Conservation (phyloP, 35 echinoderm and acorn worm species). For the Apostichopus californicus region DNA sequence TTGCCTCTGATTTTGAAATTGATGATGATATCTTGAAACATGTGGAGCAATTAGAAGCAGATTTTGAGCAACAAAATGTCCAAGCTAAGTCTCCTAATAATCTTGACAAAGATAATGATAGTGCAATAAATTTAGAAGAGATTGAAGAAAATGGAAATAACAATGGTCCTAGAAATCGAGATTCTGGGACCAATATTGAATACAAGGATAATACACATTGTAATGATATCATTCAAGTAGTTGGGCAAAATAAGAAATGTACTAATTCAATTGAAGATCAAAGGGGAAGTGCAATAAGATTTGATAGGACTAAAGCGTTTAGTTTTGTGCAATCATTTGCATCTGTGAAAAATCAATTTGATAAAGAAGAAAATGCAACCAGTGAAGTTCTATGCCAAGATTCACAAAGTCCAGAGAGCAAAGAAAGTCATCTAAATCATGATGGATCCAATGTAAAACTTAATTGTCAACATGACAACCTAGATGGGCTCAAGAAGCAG, state of each 20-base stretch:
- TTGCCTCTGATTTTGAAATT: conserved; percentile 69
- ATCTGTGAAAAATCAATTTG: background rate
- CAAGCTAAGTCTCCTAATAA: background rate
- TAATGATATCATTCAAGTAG: background rate
- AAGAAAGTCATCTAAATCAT: background rate
- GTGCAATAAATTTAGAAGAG: background rate
- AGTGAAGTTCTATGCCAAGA: conserved; percentile 54
- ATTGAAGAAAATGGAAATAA: background rate
- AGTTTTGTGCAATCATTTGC: conserved; percentile 20
- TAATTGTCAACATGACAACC: background rate
- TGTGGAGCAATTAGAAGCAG: conserved; percentile 72
- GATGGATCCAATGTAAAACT: background rate
- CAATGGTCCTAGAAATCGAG: background rate
- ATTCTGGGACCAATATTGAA: background rate
- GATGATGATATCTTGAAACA: conserved; percentile 76
- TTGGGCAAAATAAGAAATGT: background rate
- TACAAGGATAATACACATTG: conserved; percentile 4
- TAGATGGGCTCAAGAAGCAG: background rate
- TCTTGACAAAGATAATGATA: background rate
- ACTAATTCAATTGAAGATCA: background rate
- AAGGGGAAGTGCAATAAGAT: conserved; percentile 37
- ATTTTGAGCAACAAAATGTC: conserved; percentile 53
- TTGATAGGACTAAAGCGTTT: background rate
- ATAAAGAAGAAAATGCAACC: background rate
- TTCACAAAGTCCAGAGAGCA: conserved; percentile 57